phyloP scores from a whole-genome alignment of 92 coral and sea anemone genomes.

The Zoanthus sansibaricus region DNA sequence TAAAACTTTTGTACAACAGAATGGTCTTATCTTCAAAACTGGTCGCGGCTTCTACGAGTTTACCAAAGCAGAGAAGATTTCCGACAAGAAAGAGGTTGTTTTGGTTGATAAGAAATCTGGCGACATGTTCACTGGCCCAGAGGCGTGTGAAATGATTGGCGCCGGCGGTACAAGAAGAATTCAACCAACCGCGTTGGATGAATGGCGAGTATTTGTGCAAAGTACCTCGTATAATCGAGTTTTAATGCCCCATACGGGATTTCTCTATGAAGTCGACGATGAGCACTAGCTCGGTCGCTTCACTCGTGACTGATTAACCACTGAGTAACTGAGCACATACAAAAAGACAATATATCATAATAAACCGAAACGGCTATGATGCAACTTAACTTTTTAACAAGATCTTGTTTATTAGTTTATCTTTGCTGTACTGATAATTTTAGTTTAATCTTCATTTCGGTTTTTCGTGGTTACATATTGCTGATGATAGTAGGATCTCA shows the following conservation, averaged over 20 bases:
- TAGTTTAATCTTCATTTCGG: no score
- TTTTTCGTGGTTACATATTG: no score
- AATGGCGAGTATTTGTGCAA: conserved; percentile 99
- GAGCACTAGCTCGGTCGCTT: conserved; percentile 62
- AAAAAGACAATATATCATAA: background rate
- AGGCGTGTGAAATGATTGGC: conserved; percentile 94
- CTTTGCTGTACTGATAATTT: no score
- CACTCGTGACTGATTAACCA: background rate
- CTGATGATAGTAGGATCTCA: no score
- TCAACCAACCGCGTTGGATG: conserved; percentile 85
- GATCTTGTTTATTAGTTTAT: no score
- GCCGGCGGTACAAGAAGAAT: conserved; percentile 84
- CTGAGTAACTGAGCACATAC: background rate
- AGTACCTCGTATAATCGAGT: conserved; percentile 97
- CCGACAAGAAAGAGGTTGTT: conserved; percentile 96
- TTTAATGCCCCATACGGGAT: conserved; percentile 92
- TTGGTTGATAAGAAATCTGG: conserved; percentile 88
- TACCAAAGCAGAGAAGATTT: conserved; percentile 95
- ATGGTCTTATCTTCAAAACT: conserved; percentile 83
- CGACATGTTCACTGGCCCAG: conserved; percentile 94
- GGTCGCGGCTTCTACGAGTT: conserved; percentile 97
- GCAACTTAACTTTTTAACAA: no score
- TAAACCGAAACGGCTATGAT: no score
- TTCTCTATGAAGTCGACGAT: conserved; percentile 92
- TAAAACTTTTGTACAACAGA: conserved; percentile 88